Base-by-base conservation (phyloP, 2,888 invertebrate species). In the Crossocerus cetratus region DNA sequence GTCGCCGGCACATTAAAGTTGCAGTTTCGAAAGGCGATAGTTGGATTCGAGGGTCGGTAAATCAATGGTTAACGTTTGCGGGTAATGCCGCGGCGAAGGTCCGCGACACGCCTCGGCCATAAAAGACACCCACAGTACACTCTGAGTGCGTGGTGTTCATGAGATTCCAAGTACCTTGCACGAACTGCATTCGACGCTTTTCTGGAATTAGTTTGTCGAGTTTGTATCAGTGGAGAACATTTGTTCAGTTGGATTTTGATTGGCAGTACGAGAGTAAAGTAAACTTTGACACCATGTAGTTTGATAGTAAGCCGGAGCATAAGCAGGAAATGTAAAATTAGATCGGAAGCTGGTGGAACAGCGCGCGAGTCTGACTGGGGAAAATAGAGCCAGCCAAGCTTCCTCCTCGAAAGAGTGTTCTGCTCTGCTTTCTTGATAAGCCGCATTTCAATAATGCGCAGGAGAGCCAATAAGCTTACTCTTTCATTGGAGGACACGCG, bases 71-170 rank as follows among this genome's bases (percentile, higher is more conserved):
- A 80, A 80, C 77, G 80, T 74, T 76, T 73, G 64, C 77, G 68
- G 72, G 71, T 86, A 86, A 86, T 87, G 75, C 85, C 75, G 64
- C 77, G 71, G 76, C 77, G 81, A 83, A 83, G 80, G 80, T 81
- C 71, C 67, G 82, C 84, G 87, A 88, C 88, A 88, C 87, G 88
- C 83, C 85, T 86, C 83, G 84, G 66, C 80, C 84, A 80, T 88
- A 88, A 88, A 88, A 79, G 86, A 78, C 83, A 78, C 57, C 63
- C 66, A 43, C 32, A 32, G 32, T 32, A 32, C 32, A 32, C 32
- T 11, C 5, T 2, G 8, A 32, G 32, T 1, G 1, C 1, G 32
- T 32, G 32, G 8, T 32, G 32, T 32, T 32, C 32, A 11, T 32
- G 32, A 32, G 32, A 32, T 32, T 32, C 11, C 32, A 32, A 32